Percentiles rank a stretch among this genome's conserved stretches.
These are phyloP conservation scores for Macrosoma leucophasiata DNA, from an alignment of 2,888 invertebrate species.

Conservation along the genomic window DNA sequence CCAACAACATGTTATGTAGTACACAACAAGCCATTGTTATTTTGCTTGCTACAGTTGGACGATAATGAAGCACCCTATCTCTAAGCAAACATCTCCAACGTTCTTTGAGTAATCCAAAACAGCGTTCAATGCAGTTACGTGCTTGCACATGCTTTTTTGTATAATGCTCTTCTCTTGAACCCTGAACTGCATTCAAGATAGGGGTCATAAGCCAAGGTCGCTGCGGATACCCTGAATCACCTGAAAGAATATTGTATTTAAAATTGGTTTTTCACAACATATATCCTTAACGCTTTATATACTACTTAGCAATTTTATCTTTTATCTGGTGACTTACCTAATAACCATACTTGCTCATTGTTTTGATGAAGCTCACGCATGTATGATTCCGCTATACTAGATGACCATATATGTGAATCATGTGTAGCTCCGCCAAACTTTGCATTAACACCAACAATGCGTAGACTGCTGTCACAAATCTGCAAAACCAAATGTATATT, in stretches of 20 bases:
- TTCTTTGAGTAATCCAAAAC: conserved; percentile 21
- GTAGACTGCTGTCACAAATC: conserved; percentile 14
- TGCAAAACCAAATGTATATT: conserved; percentile 6
- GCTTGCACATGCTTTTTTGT: conserved; percentile 13
- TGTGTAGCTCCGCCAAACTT: conserved; percentile 19
- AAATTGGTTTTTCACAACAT: not conserved
- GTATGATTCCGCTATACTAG: conserved; percentile 16
- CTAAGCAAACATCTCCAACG: not conserved
- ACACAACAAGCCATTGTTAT: not conserved
- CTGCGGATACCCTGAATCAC: conserved; percentile 8
- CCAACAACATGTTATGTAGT: not conserved
- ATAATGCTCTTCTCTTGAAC: conserved; percentile 2
- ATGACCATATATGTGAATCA: conserved; percentile 21
- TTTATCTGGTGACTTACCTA: conserved; percentile 12
- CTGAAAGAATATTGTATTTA: conserved; percentile 7
- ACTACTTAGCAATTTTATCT: not conserved
- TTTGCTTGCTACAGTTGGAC: not conserved
- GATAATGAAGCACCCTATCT: not conserved
- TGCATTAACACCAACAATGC: conserved; percentile 15
- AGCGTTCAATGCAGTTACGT: conserved; percentile 25
- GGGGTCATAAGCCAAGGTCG: conserved; percentile 9
- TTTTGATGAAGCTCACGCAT: conserved; percentile 19
- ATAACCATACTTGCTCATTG: conserved; percentile 22
- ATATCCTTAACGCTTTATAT: not conserved
- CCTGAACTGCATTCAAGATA: conserved; percentile 7